Evolutionary conservation across 1,140 invertebrate genomes (phyloP), one percentile per base, ranked within the genome.

Genomic region (Wiebesia pumilae): DNA sequence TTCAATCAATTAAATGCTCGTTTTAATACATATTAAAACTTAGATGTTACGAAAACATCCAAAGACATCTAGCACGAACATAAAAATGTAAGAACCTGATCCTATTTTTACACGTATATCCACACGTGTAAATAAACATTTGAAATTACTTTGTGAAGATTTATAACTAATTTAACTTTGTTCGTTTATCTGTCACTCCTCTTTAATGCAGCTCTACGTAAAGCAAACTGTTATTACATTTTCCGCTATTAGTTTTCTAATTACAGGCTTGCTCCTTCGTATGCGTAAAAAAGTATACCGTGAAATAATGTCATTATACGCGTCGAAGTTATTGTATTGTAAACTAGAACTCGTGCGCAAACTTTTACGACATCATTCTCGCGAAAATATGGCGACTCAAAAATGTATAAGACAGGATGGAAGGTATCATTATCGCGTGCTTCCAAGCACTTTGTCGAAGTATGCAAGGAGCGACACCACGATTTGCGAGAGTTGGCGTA

Each of bases 341-440:
- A 71, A 71, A 3, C 14, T 6, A 38, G 16, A 54, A 38, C 69
- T 71, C 21, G 35, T 14, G 19, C 9, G 16, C 16, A 35, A 71
- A 71, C 19, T 38, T 71, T 71, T 71, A 71, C 33, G 19, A 71
- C 35, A 40, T 21, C 30, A 71, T 71, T 38, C 24, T 9, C 69
- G 24, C 16, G 69, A 9, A 38, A 24, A 71, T 71, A 38, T 24
- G 33, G 14, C 21, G 3, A 16, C 35, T 38, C 16, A 71, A 35
- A 38, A 71, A 71, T 38, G n/a, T 14, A 71, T 24, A 71, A 38
- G 69, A 71, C 10, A 19, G 9, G 30, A 71, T 71, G 69, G 69
- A 71, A 71, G n/a, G 16, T 71, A 71, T 71, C 16, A 71, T 71
- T 71, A 71, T 71, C 69, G 69, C 16, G 30, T 40, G 35, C 58